Percentiles rank a stretch among this genome's conserved stretches.
phyloP scores from a whole-genome alignment of 37 sponge, comb jelly and placozoan genomes.

The Bolinopsis microptera region DNA sequence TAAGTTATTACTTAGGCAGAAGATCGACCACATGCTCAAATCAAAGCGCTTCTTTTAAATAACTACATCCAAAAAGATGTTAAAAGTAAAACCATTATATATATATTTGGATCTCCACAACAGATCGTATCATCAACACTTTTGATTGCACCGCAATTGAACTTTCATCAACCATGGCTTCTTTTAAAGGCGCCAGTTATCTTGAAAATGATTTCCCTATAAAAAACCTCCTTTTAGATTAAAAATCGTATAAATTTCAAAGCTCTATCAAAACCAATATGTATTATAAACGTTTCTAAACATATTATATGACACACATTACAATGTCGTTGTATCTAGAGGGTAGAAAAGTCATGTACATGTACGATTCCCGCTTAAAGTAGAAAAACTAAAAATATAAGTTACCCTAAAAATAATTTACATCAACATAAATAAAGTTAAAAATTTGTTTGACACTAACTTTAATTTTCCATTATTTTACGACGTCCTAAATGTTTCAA shows the following conservation, averaged over 20 bases:
- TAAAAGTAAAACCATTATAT: background rate
- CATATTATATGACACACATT: background rate
- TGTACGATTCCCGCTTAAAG: background rate
- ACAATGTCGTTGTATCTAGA: too few relatives aligned
- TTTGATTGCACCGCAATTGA: background rate
- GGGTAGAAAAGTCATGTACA: background rate
- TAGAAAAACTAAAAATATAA: background rate
- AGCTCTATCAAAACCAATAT: background rate
- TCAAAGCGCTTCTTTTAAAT: background rate
- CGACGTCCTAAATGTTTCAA: too few relatives aligned
- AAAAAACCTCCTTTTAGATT: background rate
- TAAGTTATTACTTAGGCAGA: conserved; percentile 14
- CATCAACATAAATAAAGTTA: background rate
- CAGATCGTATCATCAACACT: background rate
- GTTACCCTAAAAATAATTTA: background rate
- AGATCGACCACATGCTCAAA: background rate
- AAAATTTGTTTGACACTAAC: background rate
- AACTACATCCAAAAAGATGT: background rate
- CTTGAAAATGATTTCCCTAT: too few relatives aligned
- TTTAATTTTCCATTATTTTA: too few relatives aligned
- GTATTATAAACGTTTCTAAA: background rate
- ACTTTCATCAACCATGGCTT: too few relatives aligned
- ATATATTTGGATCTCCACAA: background rate
- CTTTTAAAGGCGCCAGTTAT: background rate
- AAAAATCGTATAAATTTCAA: background rate